Evolutionary conservation across 2,113 vertebrate genomes (phyloP), one percentile per base, ranked within the genome.

Genomic region (Onychostruthus taczanowskii): DNA sequence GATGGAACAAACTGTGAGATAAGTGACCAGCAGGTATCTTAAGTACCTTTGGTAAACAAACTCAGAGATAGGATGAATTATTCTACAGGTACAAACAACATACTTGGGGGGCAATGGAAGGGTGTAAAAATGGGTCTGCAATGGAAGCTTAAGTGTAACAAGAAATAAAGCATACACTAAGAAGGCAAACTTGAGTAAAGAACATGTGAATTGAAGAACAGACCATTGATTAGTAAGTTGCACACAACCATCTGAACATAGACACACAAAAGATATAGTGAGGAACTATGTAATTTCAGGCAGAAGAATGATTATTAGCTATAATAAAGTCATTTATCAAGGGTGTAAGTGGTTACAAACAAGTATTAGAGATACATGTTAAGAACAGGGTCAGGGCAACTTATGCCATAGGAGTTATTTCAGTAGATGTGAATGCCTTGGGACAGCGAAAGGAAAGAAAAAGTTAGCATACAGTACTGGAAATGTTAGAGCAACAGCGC

Each of bases 201-300:
- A 84, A 43, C 8, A 26, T 1, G 13, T 4, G 16, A 79, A 31
- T 0, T 43, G 30, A 87, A 67, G 14, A 92, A 43, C 33, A 69
- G 11, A 61, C 7, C 24, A n/a, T 2, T 11, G 14, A 64, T 66
- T 53, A 74, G 19, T 46, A 87, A 77, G 22, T 70, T 46, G 24
- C 16, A 68, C 3, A 2, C 30, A 66, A 67, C 10, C 8, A 30
- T 17, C 10, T 68, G n/a, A 64, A 64, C 2, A 7, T 23, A 61
- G 11, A 64, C 30, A 33, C 7, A 12, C 6, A 80, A 83, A 82
- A 84, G 11, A 61, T 3, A 24, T 0, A 58, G 35, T 1, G 14
- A 0, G 0, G 16, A 86, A 56, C 30, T 16, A 31, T 0, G 3
- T 14, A 1, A 44, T 50, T 63, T 56, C 41, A 31, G 33, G 10